Evolutionary conservation across 2,113 vertebrate species (phyloP).

Genomic region (Nymphicus hollandicus): DNA sequence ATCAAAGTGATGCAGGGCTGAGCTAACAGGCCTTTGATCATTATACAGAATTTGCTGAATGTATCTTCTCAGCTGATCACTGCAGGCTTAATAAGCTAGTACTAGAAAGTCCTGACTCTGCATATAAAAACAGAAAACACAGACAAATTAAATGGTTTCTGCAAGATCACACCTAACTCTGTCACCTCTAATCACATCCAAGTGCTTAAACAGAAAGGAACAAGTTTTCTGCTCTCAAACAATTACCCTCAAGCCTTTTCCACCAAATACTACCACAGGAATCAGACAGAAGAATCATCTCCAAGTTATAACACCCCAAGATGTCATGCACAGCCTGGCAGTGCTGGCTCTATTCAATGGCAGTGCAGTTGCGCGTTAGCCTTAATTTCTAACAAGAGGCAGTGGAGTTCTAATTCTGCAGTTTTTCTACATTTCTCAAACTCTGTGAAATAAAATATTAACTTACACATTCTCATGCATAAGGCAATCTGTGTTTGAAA

Average conservation of each 20-base stretch:
- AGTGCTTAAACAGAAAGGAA: background rate
- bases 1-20: background rate
- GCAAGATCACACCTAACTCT: background rate
- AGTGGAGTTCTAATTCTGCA: background rate
- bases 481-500: background rate
- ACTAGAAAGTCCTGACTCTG: background rate
- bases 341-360: background rate
- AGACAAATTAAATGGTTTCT: background rate
- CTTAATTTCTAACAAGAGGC: background rate
- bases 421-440: background rate
- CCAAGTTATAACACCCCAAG: background rate
- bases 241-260: background rate
- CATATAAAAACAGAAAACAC: background rate
- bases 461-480: background rate
- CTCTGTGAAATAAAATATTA: background rate
- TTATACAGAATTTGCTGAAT: background rate
- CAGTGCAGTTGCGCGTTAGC: fast-evolving
- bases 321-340: background rate
- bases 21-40: background rate
- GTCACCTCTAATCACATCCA: background rate
- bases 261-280: background rate
- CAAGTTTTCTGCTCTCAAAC: background rate
- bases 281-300: background rate
- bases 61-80: background rate
- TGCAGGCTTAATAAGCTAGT: background rate